Conservation (phyloP, 2,113 vertebrate genomes). For the Phalacrocorax brasilianus region DNA sequence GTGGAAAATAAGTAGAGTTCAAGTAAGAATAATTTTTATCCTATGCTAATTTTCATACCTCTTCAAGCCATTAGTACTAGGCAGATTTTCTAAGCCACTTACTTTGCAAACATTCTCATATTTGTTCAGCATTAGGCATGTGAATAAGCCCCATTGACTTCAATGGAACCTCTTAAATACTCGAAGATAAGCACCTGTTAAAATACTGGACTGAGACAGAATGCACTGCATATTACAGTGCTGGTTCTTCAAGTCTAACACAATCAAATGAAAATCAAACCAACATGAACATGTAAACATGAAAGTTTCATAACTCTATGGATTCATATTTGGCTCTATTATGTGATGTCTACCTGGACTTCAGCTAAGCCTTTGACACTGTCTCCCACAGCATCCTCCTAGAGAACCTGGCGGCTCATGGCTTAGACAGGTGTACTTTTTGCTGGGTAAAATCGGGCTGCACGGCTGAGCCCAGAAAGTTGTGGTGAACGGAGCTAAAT, state of each 20-base stretch:
- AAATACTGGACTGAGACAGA: background rate
- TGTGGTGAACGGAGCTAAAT: no score
- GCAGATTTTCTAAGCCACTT: background rate
- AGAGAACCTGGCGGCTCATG: no score
- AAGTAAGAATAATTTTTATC: slow-evolving; percentile 53
- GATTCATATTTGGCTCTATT: background rate
- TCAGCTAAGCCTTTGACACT: no score
- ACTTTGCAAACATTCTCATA: background rate
- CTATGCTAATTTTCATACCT: slow-evolving; percentile 55
- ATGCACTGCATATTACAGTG: background rate
- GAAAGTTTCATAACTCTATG: background rate
- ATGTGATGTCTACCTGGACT: background rate
- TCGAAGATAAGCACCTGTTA: background rate
- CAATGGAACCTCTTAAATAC: background rate
- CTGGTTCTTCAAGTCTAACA: background rate
- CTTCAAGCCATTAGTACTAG: background rate
- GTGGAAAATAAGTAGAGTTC: slow-evolving; percentile 3
- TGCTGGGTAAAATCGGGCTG: no score
- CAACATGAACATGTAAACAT: background rate
- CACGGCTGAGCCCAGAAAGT: no score
- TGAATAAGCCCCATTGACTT: background rate
- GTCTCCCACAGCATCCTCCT: no score
- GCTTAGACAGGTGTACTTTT: no score
- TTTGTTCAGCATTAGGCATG: background rate
- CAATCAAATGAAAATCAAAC: background rate